phyloP scores from a whole-genome alignment of 1,140 invertebrate species.

The Orius laevigatus region DNA sequence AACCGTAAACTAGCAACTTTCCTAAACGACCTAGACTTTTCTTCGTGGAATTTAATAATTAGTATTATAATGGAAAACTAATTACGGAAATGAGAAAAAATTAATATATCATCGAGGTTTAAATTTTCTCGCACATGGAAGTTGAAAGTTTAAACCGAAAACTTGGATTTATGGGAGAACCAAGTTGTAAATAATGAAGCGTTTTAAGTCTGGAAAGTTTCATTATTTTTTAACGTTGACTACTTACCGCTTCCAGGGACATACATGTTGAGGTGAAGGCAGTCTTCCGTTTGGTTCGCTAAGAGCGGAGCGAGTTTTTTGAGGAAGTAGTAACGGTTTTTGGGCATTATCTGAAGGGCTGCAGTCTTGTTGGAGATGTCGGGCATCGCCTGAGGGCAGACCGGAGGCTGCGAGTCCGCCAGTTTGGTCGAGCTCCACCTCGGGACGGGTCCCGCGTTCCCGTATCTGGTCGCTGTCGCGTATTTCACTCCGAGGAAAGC shows the following conservation, averaged over 20 bases:
- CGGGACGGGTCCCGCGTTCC: slow-evolving; percentile 41
- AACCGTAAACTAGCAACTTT: too few species aligned
- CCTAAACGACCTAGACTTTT: too few species aligned
- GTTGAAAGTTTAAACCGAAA: too few species aligned
- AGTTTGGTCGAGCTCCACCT: slow-evolving; percentile 52
- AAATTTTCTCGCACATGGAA: too few species aligned
- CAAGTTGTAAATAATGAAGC: too few species aligned
- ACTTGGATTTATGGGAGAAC: too few species aligned
- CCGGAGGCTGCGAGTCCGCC: slow-evolving; percentile 58
- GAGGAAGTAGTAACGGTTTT: slow-evolving; percentile 46
- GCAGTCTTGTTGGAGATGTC: slow-evolving; percentile 50
- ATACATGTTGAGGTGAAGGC: slow-evolving; percentile 76
- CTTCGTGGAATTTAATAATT: too few species aligned
- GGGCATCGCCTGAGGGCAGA: slow-evolving; percentile 60
- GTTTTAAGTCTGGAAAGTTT: too few species aligned
- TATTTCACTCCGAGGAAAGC: slow-evolving; percentile 70
- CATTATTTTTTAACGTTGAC: not conserved
- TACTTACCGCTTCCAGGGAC: slow-evolving; percentile 63
- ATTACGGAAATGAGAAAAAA: too few species aligned
- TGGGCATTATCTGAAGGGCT: slow-evolving; percentile 49
- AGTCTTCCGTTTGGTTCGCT: slow-evolving; percentile 73
- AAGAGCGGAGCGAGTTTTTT: slow-evolving; percentile 45
- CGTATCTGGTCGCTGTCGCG: slow-evolving; percentile 46
- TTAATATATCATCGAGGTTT: too few species aligned
- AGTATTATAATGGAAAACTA: too few species aligned